Evolutionary conservation across 2,113 vertebrate species (phyloP), one percentile per base, ranked within the genome.

Genomic region (Hystrix brachyura): DNA sequence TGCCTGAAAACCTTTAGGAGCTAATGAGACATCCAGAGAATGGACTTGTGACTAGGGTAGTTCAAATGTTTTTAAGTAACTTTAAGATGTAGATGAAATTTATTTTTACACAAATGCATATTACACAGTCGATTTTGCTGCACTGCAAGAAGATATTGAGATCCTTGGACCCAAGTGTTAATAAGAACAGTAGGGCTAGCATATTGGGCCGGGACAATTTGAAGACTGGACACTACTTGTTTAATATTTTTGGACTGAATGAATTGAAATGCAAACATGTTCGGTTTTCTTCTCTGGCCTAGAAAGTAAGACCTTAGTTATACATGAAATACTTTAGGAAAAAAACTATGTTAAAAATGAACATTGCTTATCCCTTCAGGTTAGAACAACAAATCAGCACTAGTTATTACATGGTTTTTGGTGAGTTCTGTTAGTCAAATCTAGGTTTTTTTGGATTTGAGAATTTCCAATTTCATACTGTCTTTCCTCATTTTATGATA

Each of bases 401-500:
- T 38, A 11, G 10, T 76, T 81, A n/a, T 90, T 85, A 81, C 12
- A 5, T n/a, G 4, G 7, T 6, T 81, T 81, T 81, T 29, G 62
- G 38, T 53, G 34, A 83, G 23, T 60, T 90, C 27, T 65, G 7
- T 82, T 34, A 78, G 21, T 69, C 69, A 92, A 43, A 14, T 87
- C 46, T n/a, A 19, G 7, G 23, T 90, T 74, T 80, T 71, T 65
- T 48, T 17, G 34, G 87, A 38, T 48, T 85, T 81, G n/a, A 59
- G 38, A 46, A 27, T 43, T 27, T 93, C 55, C 48, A 67, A 15
- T 32, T 93, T 82, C 21, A 59, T 32, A 48, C 46, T 78, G 11
- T 34, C 34, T 94, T 96, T 87, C 12, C 18, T 97, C 43, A 94
- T 95, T 83, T 86, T 59, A 74, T 72, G 79, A 55, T 79, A 83